Conservation (phyloP, 2,888 invertebrate genomes). For the Caenorhabditis becei region DNA sequence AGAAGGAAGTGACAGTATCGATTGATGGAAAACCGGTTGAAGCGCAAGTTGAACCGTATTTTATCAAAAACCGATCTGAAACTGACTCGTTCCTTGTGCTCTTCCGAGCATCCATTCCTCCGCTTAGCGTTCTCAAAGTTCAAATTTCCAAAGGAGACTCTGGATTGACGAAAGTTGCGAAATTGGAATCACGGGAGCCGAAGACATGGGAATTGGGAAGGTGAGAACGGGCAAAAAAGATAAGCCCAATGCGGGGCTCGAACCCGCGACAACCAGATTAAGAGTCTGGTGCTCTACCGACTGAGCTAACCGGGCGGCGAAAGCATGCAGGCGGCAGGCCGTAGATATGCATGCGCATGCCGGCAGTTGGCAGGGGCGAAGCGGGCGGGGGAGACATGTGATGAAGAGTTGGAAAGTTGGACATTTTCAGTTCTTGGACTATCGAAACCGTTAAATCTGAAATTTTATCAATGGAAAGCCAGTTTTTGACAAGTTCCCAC, state of each 20-base stretch:
- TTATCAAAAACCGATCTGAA: conserved; percentile 55
- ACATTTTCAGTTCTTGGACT: conserved; percentile 15
- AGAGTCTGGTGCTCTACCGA: conserved; percentile 81
- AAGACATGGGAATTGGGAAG: conserved; percentile 23
- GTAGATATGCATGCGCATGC: not conserved
- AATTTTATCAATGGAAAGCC: conserved; percentile 3
- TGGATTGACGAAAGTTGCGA: conserved; percentile 50
- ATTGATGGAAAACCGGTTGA: conserved; percentile 48
- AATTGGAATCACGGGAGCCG: conserved; percentile 18
- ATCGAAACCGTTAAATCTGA: not conserved
- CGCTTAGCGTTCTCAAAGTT: conserved; percentile 54
- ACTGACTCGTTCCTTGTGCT: conserved; percentile 50
- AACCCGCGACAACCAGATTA: conserved; percentile 81
- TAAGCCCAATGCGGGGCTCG: conserved; percentile 77
- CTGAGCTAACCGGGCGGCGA: conserved; percentile 79
- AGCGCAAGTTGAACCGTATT: conserved; percentile 69
- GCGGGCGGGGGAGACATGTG: not conserved
- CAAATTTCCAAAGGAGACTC: conserved; percentile 40
- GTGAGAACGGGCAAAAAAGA: not conserved
- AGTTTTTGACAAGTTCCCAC: conserved; percentile 6
- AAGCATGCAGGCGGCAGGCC: not conserved
- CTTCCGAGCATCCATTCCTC: conserved; percentile 57
- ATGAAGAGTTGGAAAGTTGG: not conserved
- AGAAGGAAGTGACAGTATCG: conserved; percentile 16
- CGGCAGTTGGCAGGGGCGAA: not conserved